phyloP scores from a whole-genome alignment of 1,140 invertebrate genomes.

The Penaeus chinensis region DNA sequence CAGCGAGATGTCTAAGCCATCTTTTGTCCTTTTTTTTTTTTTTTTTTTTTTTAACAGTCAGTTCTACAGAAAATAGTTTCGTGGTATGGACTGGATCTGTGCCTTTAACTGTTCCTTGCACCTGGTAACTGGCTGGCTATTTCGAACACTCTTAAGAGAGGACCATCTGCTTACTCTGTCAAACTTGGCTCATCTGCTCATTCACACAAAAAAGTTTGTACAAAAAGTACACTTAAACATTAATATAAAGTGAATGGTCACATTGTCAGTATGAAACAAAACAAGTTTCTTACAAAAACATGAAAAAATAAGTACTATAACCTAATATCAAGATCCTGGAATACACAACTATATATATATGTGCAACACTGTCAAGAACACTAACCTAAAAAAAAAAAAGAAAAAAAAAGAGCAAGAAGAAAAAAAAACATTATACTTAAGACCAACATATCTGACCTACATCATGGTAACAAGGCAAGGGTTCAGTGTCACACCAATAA shows the following conservation, averaged over 20 bases:
- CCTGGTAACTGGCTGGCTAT: slow-evolving; percentile 36
- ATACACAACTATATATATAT: slow-evolving; percentile 9
- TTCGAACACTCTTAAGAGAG: slow-evolving; percentile 44
- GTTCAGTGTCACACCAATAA: slow-evolving; percentile 14
- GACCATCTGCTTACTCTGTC: slow-evolving; percentile 40
- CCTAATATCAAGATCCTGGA: slow-evolving; percentile 1
- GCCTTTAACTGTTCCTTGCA: background rate
- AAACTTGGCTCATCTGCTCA: slow-evolving; percentile 47
- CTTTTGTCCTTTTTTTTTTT: no score
- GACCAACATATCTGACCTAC: slow-evolving; percentile 30
- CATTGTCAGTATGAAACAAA: slow-evolving; percentile 1
- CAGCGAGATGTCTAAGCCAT: no score
- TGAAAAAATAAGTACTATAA: slow-evolving; percentile 34
- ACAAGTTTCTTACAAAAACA: slow-evolving; percentile 10
- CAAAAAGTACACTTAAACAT: slow-evolving; percentile 28
- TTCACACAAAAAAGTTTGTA: slow-evolving; percentile 39
- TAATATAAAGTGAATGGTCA: slow-evolving; percentile 17
- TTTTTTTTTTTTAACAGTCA: no score
- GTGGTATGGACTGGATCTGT: no score
- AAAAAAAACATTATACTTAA: slow-evolving; percentile 14
- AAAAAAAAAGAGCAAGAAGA: background rate
- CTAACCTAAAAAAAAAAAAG: background rate
- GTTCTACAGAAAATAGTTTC: no score
- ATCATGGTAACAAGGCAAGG: slow-evolving; percentile 35
- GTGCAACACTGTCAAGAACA: slow-evolving; percentile 4